phyloP scores from a whole-genome alignment of 2,113 vertebrate genomes.

The Ornithorhynchus anatinus region DNA sequence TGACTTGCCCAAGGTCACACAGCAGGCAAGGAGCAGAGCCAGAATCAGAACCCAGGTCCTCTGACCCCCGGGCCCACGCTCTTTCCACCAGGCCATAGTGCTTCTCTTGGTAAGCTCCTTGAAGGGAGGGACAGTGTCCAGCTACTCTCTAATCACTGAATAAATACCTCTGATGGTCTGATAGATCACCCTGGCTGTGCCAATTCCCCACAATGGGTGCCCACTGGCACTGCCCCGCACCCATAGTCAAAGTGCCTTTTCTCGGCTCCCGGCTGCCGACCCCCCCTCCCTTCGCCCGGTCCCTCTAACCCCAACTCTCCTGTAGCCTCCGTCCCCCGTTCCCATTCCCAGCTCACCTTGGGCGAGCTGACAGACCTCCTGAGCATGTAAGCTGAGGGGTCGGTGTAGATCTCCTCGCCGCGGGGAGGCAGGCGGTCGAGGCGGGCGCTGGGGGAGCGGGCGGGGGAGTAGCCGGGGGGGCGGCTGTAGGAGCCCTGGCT shows the following conservation, averaged over 20 bases:
- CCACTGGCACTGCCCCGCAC: too few relatives aligned
- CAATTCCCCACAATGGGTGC: too few relatives aligned
- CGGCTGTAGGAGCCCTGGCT: constrained; percentile 82
- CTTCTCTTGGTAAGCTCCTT: too few relatives aligned
- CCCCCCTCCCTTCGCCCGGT: not conserved
- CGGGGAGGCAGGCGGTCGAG: constrained; percentile 78
- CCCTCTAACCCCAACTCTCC: not conserved
- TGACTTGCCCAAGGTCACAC: too few relatives aligned
- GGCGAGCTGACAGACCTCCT: constrained; percentile 90
- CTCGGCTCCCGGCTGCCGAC: not conserved
- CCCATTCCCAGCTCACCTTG: constrained; percentile 74
- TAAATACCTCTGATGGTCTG: too few relatives aligned
- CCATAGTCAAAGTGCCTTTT: not conserved
- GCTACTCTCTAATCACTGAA: too few relatives aligned
- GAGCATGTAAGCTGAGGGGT: constrained; percentile 82
- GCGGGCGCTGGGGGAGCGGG: constrained; percentile 81
- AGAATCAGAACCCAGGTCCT: too few relatives aligned
- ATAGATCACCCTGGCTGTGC: too few relatives aligned
- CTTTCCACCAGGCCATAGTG: too few relatives aligned
- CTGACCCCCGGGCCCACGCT: too few relatives aligned
- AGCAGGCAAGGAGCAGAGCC: too few relatives aligned
- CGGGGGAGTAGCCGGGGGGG: constrained; percentile 82
- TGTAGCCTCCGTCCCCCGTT: not conserved
- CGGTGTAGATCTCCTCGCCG: constrained; percentile 81
- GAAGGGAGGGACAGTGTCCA: too few relatives aligned